Base-by-base conservation (phyloP, 2,888 invertebrate species). In the Tachina grossa region DNA sequence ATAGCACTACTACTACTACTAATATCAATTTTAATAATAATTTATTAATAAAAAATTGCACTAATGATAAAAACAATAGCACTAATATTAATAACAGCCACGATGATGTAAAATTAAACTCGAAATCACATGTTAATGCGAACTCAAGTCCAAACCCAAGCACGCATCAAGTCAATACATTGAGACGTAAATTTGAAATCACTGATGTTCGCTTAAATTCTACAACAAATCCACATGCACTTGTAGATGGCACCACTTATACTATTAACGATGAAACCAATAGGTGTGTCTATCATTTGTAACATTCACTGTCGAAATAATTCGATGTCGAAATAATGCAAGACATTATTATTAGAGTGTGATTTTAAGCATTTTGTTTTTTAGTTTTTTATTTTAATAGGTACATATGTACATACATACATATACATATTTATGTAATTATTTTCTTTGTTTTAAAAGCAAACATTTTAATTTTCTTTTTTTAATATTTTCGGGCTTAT, bases 191-290 rank as follows among this genome's bases (percentile, higher is more conserved):
- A 90, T 89, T 93, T 88, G 93, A 93, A 89, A 94, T 94, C 87
- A 94, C 93, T 76, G 93, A 93, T 87, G 93, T 93, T 85, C 93
- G 93, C 89, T 92, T 94, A 88, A 92, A 94, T 87, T 94, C 94
- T 66, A 94, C 94, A 86, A 94, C 94, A 87, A 94, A 94, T 92
- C 93, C 94, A 82, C 93, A 93, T 90, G 88, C 87, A 71, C 93
- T 94, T 86, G 93, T 90, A 88, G 92, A 92, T 88, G 92, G 92
- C 90, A 92, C 92, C 87, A 90, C 91, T 83, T 92, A 90, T 87
- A 91, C 91, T 84, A 88, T 90, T 84, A 91, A 90, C 89, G 89
- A 90, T 88, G 89, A 90, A 83, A 82, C 83, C 39, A 90, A 91
- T 90, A 91, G 92, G 92, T 92, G 90, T 89, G 92, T 92, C 89